Conservation (phyloP, 1,140 invertebrate genomes). For the Frieseomelitta varia region DNA sequence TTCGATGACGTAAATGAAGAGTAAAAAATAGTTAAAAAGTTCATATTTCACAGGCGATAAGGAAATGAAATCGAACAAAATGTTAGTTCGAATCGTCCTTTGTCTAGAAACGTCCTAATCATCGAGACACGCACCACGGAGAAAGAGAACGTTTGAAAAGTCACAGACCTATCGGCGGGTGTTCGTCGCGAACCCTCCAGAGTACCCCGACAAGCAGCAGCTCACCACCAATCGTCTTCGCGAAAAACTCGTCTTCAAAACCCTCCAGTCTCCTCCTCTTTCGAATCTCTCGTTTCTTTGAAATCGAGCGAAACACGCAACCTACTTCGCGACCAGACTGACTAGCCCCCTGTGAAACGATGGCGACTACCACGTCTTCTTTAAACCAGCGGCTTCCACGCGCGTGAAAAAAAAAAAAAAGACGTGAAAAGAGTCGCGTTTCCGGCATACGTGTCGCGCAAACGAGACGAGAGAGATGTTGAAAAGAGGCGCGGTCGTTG, state of each 20-base stretch:
- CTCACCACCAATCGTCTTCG: not conserved
- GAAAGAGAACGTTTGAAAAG: not conserved
- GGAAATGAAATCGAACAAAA: no score
- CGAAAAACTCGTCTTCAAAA: not conserved
- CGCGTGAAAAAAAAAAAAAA: no score
- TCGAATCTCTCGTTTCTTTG: not conserved
- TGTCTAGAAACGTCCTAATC: not conserved
- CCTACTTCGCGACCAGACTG: not conserved
- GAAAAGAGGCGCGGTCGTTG: not conserved
- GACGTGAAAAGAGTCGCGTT: not conserved
- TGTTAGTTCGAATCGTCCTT: not conserved
- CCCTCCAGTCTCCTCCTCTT: no score
- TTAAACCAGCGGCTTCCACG: not conserved
- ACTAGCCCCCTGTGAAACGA: not conserved
- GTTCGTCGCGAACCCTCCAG: not conserved
- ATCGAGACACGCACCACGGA: not conserved
- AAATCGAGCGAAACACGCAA: not conserved
- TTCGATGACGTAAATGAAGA: no score
- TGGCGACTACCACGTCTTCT: not conserved
- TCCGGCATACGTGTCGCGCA: no score
- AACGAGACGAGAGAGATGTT: not conserved
- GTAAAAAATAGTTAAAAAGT: no score
- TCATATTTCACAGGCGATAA: no score
- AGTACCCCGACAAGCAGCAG: no score
- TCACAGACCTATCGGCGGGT: not conserved